Evolutionary conservation across 2,113 vertebrate genomes (phyloP).

Genomic region (Shinisaurus crocodilurus): DNA sequence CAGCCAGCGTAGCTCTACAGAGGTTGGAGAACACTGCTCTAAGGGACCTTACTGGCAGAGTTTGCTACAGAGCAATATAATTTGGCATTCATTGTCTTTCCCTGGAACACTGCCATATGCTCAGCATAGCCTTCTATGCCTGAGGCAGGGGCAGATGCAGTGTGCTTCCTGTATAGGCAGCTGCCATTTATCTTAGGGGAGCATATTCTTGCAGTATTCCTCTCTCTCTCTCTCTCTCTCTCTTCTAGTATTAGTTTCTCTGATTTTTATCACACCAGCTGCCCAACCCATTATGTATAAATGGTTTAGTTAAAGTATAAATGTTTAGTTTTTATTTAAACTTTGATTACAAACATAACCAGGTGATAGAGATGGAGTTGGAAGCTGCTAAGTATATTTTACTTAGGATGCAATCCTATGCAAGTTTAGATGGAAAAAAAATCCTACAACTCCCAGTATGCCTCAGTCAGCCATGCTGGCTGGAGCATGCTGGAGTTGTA

Average conservation of each 20-base stretch:
- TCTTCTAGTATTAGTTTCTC: not conserved
- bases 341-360: not conserved
- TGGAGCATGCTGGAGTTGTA: no score
- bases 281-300: not conserved
- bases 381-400: not conserved
- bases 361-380: not conserved
- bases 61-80: constrained; percentile 9
- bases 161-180: rapidly evolving
- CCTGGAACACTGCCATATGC: not conserved
- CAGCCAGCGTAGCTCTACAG: no score
- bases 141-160: rapidly evolving
- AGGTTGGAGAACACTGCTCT: no score
- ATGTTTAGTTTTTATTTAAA: no score
- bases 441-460: no score
- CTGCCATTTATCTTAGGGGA: not conserved
- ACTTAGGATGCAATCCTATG: no score
- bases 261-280: not conserved
- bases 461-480: no score
- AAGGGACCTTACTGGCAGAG: not conserved
- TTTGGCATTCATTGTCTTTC: constrained; percentile 7
- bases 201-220: not conserved
- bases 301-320: not conserved
- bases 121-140: not conserved
- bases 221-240: not conserved
- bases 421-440: no score